Evolutionary conservation across 2,113 vertebrate species (phyloP).

Genomic region (Brachypteracias leptosomus): DNA sequence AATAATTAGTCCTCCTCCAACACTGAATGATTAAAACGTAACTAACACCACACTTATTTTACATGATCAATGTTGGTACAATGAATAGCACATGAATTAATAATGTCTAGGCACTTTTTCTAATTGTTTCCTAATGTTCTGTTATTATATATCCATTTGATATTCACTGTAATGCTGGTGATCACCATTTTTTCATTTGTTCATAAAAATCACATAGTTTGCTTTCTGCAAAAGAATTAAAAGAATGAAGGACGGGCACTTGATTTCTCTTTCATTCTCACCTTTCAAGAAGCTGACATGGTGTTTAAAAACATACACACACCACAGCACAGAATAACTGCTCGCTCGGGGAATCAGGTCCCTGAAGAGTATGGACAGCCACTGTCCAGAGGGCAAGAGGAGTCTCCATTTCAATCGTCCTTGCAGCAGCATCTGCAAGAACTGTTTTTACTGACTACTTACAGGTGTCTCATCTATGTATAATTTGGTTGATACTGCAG

Average conservation of each 20-base stretch:
- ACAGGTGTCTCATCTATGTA: neutral
- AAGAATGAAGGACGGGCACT: neutral
- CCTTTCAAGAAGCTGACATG: neutral
- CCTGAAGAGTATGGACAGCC: neutral
- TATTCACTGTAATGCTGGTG: slow-evolving; percentile 5
- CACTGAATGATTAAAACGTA: slow-evolving; percentile 45
- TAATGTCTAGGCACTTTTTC: slow-evolving; percentile 66
- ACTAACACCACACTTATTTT: slow-evolving; percentile 59
- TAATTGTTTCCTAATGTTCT: slow-evolving; percentile 66
- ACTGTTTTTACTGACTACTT: neutral
- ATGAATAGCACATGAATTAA: slow-evolving; percentile 61
- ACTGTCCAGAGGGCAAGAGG: neutral
- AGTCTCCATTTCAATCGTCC: neutral
- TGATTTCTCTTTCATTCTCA: neutral
- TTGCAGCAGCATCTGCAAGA: neutral
- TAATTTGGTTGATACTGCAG: neutral
- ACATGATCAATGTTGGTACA: slow-evolving; percentile 59
- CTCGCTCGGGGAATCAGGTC: neutral
- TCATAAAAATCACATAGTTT: neutral
- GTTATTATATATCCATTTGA: slow-evolving; percentile 62
- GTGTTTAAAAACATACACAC: neutral
- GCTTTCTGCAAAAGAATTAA: neutral
- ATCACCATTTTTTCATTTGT: slow-evolving; percentile 41
- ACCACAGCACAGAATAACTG: neutral
- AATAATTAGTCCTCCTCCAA: slow-evolving; percentile 59